Evolutionary conservation across 2,113 vertebrate species (phyloP), one percentile per base, ranked within the genome.

Genomic region (Axis porcinus): DNA sequence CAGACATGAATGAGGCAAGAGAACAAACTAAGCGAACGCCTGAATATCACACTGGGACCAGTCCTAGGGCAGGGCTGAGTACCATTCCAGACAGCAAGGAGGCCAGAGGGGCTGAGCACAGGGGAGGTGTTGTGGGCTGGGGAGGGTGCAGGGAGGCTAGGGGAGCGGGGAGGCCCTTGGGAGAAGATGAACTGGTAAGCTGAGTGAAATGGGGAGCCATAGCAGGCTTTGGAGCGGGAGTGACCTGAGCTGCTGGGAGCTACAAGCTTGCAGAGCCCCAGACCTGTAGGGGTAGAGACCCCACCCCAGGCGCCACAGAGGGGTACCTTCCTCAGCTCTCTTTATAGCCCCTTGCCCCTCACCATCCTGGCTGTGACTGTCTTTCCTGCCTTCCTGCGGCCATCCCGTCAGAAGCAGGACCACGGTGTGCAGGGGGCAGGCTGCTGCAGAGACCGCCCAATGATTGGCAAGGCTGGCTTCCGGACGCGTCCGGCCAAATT

Each of bases 401-500:
- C 83, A 58, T 27, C 36, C 43, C 28, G 3, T 2, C 7, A 3
- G 17, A 47, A n/a, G 23, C 13, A 78, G 28, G 79, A 28, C n/a
- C 27, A 43, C 9, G 6, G 6, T 43, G 9, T 28, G 23, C 28
- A 15, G 28, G 43, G 58, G 19, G 16, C 45, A 10, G 27, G 14
- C 78, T 43, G 23, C 25, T 8, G 78, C 74, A 94, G 78, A 52
- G 78, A 54, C 33, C 64, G 12, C 58, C 27, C 40, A 47, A 14
- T 7, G 2, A 45, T 2, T 3, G 21, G 13, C 78, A 76, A 21
- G 40, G 58, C 45, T 25, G 64, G 17, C 50, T 43, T 62, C 76
- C 52, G 88, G 54, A 62, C 30, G 45, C 1, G 0, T 25, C 47
- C 2, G 0, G n/a, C 60, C 47, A 30, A 5, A 54, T 13, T 19